Percentiles rank a stretch among this genome's conserved stretches.
Conservation (phyloP, 1,140 invertebrate species). For the Lepidurus couesii region DNA sequence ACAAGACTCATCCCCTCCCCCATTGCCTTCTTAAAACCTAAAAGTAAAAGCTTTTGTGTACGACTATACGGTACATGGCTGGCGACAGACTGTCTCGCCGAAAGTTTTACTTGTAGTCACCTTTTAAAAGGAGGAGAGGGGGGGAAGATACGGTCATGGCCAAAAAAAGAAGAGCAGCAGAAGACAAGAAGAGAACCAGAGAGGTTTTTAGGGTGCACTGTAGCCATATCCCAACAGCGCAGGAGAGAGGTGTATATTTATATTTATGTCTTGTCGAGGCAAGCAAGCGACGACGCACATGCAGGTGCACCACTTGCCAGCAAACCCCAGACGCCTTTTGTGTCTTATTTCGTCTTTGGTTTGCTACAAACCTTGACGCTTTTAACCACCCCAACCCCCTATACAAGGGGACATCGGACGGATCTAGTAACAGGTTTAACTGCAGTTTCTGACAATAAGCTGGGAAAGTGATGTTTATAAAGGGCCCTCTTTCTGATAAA, state of each 20-base stretch:
- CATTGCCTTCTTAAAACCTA: background rate
- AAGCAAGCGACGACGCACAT: background rate
- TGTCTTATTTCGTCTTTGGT: background rate
- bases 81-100: slow-evolving; percentile 16
- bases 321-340: background rate
- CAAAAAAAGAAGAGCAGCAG: background rate
- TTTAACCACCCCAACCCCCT: no score
- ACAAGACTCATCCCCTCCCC: slow-evolving; percentile 2
- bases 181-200: background rate
- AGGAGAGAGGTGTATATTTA: slow-evolving; percentile 13
- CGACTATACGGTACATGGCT: background rate
- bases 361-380: background rate
- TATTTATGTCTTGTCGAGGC: background rate
- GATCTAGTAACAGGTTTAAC: no score
- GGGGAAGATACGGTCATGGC: background rate
- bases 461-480: no score
- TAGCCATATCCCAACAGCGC: background rate
- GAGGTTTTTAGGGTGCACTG: slow-evolving; percentile 10
- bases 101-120: slow-evolving; percentile 15
- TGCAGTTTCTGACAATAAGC: no score
- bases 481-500: no score
- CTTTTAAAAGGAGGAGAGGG: slow-evolving; percentile 1
- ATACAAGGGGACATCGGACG: no score
- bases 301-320: background rate
- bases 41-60: slow-evolving; percentile 13